Evolutionary conservation across 2,113 vertebrate species (phyloP).

Genomic region (Ictalurus furcatus): DNA sequence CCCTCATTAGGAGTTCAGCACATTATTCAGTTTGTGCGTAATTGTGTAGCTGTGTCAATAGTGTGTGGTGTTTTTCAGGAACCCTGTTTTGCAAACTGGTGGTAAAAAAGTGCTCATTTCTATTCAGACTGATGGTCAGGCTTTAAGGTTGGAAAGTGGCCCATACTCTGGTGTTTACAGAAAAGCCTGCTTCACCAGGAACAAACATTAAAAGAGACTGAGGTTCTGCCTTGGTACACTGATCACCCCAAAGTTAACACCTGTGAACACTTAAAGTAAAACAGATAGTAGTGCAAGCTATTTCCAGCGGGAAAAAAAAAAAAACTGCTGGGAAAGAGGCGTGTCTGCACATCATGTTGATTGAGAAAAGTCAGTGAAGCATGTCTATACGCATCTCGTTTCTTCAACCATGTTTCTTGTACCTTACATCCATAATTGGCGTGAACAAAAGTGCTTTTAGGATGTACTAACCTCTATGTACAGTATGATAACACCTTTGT

Average conservation of each 20-base stretch:
- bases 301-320: not conserved
- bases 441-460: not conserved
- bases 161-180: not conserved
- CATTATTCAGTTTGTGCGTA: constrained; percentile 69
- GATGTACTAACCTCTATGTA: not conserved
- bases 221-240: not conserved
- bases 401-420: not conserved
- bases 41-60: constrained; percentile 39
- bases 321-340: not conserved
- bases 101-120: constrained; percentile 26
- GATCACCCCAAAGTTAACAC: not conserved
- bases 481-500: not conserved
- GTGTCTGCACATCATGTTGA: constrained; percentile 26
- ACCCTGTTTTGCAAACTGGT: constrained; percentile 10
- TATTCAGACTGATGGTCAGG: not conserved
- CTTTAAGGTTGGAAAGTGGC: not conserved
- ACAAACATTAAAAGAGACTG: not conserved
- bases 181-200: not conserved
- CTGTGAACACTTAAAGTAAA: not conserved
- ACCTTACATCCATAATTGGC: not conserved
- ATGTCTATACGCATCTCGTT: not conserved
- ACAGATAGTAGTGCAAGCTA: not conserved
- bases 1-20: constrained; percentile 77
- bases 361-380: constrained; percentile 4
- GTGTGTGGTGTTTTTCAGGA: constrained; percentile 12